These are phyloP conservation scores for Rhabdophis nuchalis DNA, from an alignment of 2,797 vertebrate species.

Conservation along the genomic window DNA sequence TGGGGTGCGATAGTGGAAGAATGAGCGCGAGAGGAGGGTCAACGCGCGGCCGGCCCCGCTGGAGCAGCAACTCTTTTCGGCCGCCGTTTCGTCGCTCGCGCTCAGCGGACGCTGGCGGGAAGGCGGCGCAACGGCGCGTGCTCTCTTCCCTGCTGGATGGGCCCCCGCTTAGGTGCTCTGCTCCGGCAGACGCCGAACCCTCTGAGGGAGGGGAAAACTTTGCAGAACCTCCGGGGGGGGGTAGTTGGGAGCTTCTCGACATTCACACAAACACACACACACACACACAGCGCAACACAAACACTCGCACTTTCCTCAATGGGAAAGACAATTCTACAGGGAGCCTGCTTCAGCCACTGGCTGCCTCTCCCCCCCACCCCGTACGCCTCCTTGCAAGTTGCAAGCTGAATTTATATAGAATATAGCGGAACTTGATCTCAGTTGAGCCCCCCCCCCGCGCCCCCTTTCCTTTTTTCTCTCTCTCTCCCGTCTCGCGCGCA, in stretches of 20 bases:
- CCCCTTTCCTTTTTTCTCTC: accelerated
- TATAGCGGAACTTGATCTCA: background rate
- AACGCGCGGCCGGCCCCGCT: background rate
- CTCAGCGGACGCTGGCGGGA: background rate
- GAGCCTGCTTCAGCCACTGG: background rate
- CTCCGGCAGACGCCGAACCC: background rate
- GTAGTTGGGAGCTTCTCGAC: background rate
- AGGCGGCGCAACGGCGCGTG: background rate
- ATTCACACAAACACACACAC: background rate
- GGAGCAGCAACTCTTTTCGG: background rate
- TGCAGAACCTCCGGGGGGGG: background rate
- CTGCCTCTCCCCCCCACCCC: background rate
- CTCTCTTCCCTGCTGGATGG: background rate
- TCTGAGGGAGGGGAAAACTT: background rate
- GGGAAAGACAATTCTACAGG: background rate
- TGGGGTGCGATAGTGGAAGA: background rate
- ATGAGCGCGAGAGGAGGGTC: background rate
- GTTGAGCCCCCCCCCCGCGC: background rate
- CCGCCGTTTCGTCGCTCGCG: background rate
- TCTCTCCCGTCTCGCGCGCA: background rate
- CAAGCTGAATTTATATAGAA: background rate
- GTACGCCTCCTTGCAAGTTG: background rate
- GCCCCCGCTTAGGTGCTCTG: background rate
- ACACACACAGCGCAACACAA: too few species aligned
- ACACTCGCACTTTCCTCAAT: background rate